Base-by-base conservation (phyloP, 2,888 invertebrate species). In the Ormyrus thymus region DNA sequence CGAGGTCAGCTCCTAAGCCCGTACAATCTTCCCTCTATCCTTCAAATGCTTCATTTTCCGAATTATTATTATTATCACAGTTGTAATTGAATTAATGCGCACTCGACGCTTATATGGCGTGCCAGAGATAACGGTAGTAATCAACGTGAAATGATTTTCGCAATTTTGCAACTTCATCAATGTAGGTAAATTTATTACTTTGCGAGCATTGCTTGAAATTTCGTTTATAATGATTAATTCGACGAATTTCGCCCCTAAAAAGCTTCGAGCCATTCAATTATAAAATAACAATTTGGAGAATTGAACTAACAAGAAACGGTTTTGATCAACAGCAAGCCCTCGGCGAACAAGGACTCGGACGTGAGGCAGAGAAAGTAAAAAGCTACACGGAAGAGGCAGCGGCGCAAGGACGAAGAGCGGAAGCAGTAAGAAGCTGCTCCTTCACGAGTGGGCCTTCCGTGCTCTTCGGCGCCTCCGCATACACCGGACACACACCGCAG, bases 311-410 rank as follows among this genome's bases (percentile, higher is more conserved):
- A 4, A 29, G 29, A 65, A 9, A 46, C 11, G 66, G 66, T 48
- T 58, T 55, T 53, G 7, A 59, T 13, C 51, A 70, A 83, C 83
- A 90, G 90, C 56, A 90, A 90, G 81, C 89, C 90, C 70, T 86
- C 88, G 69, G 86, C 89, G 79, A 90, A 89, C 85, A 90, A 90
- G 86, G 89, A 89, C 73, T 89, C 90, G 64, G 90, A 89, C 70
- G 88, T 90, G 75, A 88, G 90, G 78, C 90, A 90, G 80, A 87
- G 90, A 84, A 90, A 90, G 84, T 90, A 87, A 89, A 83, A 72
- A 11, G 10, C 53, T 48, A 45, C 76, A 68, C 62, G 77, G 55
- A 13, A 53, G 71, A 68, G 76, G 73, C 80, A 82, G 81, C 81
- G 77, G 70, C 81, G 80, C 76, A 82, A 83, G 77, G 81, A 80